Evolutionary conservation across 2,888 invertebrate genomes (phyloP).

Genomic region (Oxystoma pomonae): DNA sequence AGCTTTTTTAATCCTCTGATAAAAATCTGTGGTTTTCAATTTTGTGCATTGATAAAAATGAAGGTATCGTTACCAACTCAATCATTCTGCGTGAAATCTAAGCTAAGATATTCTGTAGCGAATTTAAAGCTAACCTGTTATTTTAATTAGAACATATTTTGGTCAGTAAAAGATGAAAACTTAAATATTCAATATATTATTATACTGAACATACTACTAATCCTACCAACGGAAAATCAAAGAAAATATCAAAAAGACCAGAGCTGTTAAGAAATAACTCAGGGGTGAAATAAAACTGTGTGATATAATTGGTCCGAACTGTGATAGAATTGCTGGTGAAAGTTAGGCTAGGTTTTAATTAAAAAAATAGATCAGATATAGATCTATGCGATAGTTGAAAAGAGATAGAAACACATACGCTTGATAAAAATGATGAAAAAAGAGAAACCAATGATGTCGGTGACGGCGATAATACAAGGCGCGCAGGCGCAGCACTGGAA

Average conservation of each 20-base stretch:
- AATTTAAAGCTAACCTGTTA: too few species aligned
- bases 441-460: conserved; percentile 83
- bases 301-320: neutral
- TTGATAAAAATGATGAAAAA: conserved; percentile 68
- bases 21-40: too few species aligned
- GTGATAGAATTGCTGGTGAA: neutral
- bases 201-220: too few species aligned
- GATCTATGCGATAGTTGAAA: neutral
- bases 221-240: too few species aligned
- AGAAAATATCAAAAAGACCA: neutral
- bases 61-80: too few species aligned
- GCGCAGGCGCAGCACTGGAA: conserved; percentile 60
- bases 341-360: neutral
- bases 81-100: too few species aligned
- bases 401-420: neutral
- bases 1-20: too few species aligned
- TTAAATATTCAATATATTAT: too few species aligned
- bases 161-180: too few species aligned
- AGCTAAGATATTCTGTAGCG: too few species aligned
- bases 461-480: conserved; percentile 73
- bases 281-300: neutral
- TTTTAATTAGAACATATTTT: too few species aligned
- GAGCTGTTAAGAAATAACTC: neutral
- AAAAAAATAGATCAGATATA: neutral
- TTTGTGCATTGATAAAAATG: too few species aligned